Conservation (phyloP, 2,888 invertebrate species). For the Apodemia duryi region DNA sequence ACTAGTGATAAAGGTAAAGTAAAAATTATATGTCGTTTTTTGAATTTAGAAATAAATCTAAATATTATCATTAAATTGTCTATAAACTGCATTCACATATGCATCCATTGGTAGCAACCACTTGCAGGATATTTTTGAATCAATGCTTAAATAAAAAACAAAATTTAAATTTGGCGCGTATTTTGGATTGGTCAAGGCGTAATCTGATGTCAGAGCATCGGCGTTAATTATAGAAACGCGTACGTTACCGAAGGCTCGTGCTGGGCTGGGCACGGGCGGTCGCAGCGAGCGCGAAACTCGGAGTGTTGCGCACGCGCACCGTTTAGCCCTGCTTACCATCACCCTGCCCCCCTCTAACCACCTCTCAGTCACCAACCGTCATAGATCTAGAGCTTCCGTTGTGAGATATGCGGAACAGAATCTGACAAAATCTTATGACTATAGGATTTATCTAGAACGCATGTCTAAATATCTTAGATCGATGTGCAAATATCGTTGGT, state of each 20-base stretch:
- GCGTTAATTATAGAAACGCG: slow-evolving; percentile 33
- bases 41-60: background rate
- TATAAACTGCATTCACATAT: slow-evolving; percentile 13
- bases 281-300: slow-evolving; percentile 54
- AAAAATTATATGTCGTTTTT: background rate
- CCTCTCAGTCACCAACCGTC: background rate
- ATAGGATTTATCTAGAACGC: background rate
- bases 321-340: slow-evolving; percentile 12
- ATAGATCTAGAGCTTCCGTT: slow-evolving; percentile 10
- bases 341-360: slow-evolving; percentile 6
- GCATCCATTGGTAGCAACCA: background rate
- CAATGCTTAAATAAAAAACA: slow-evolving; percentile 1
- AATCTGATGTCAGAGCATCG: slow-evolving; percentile 30
- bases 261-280: slow-evolving; percentile 49
- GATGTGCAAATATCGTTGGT: too few relatives aligned
- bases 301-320: slow-evolving; percentile 43
- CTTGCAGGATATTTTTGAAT: background rate
- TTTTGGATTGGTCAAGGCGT: slow-evolving; percentile 18
- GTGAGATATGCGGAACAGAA: slow-evolving; percentile 6
- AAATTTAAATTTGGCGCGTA: slow-evolving; percentile 14
- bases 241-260: slow-evolving; percentile 10
- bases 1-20: background rate
- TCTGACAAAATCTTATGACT: background rate
- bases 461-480: too few relatives aligned
- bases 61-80: background rate